These are phyloP conservation scores for Dromius quadrimaculatus DNA, from an alignment of 2,888 invertebrate species.

Conservation along the genomic window DNA sequence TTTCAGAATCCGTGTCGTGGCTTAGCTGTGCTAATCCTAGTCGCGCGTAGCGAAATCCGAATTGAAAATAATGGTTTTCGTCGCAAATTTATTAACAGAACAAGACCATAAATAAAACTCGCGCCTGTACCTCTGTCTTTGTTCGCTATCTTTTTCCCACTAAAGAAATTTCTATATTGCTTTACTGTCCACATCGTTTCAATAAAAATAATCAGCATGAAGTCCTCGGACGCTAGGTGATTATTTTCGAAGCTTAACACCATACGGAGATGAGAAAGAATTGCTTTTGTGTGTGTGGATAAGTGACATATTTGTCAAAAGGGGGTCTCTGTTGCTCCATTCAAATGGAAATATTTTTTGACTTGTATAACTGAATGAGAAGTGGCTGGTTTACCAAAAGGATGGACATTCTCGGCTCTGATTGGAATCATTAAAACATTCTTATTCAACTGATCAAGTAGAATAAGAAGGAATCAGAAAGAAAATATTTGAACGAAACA, in stretches of 20 bases:
- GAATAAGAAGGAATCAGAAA: too few relatives aligned
- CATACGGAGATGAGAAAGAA: constrained; percentile 25
- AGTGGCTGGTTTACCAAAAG: too few relatives aligned
- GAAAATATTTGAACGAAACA: too few relatives aligned
- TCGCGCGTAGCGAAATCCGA: constrained; percentile 44
- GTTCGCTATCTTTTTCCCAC: neutral
- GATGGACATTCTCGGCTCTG: too few relatives aligned
- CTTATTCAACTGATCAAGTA: too few relatives aligned
- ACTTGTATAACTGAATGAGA: neutral
- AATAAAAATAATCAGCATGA: constrained; percentile 50
- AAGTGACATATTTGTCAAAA: constrained; percentile 34
- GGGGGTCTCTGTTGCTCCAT: constrained; percentile 18
- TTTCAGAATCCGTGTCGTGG: constrained; percentile 48
- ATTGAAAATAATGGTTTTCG: constrained; percentile 51
- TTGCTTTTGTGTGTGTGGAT: constrained; percentile 30
- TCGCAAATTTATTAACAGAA: constrained; percentile 51
- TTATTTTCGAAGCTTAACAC: constrained; percentile 40
- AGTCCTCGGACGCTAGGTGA: constrained; percentile 18
- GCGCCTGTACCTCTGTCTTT: constrained; percentile 21
- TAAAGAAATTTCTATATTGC: neutral
- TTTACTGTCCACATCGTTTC: constrained; percentile 19
- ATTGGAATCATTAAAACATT: too few relatives aligned
- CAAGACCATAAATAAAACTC: constrained; percentile 48
- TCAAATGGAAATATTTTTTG: constrained; percentile 26
- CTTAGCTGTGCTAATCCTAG: constrained; percentile 46